These are phyloP conservation scores for Enteromius afrohamiltoni DNA, from an alignment of 2,797 vertebrate species.

Conservation along the genomic window DNA sequence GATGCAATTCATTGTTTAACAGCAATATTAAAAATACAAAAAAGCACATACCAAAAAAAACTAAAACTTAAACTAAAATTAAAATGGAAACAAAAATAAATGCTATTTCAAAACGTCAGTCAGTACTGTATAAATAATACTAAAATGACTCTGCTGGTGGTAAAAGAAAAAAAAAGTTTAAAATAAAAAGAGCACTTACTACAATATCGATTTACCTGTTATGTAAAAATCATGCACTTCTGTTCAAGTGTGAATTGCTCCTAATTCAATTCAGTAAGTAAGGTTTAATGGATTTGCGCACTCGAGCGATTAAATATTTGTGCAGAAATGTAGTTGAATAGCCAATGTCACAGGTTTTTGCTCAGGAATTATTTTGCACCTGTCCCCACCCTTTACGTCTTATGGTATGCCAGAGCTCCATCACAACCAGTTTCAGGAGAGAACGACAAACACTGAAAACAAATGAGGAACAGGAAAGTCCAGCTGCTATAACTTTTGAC, in stretches of 20 bases:
- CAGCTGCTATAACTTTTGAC: conserved; percentile 49
- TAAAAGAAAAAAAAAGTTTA: not conserved
- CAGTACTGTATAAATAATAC: not conserved
- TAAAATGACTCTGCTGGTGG: not conserved
- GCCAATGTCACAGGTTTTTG: not conserved
- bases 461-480: conserved; percentile 45
- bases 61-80: not conserved
- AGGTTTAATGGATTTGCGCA: not conserved
- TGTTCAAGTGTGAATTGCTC: not conserved
- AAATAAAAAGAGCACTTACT: not conserved
- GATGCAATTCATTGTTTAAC: too few relatives aligned
- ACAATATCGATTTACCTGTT: not conserved
- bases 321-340: conserved; percentile 14
- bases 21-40: not conserved
- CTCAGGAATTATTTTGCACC: not conserved
- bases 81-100: not conserved
- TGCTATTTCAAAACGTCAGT: not conserved
- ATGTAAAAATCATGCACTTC: too few relatives aligned
- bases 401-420: not conserved
- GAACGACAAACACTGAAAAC: not conserved
- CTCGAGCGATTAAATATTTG: conserved; percentile 8
- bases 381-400: not conserved
- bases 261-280: not conserved
- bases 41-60: not conserved
- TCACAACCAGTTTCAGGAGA: conserved; percentile 28